These are phyloP conservation scores for Scatophagus argus DNA, from an alignment of 2,113 vertebrate genomes.

Conservation along the genomic window DNA sequence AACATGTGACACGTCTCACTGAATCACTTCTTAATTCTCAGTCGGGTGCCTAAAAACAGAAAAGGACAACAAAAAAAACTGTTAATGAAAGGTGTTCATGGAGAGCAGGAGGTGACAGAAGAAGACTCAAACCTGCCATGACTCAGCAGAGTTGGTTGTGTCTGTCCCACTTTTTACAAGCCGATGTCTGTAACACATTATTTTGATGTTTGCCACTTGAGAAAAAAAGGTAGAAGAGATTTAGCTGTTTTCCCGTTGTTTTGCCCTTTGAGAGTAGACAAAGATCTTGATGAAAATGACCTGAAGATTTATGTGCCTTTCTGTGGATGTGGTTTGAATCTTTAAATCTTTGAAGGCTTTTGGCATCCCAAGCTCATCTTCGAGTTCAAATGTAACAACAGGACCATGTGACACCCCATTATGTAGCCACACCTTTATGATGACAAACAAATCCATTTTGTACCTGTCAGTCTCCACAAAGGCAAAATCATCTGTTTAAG, in stretches of 20 bases:
- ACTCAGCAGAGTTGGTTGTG: neutral
- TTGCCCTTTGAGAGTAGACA: neutral
- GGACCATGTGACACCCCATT: slow-evolving; percentile 21
- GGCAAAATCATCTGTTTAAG: slow-evolving; percentile 55
- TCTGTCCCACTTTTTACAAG: neutral
- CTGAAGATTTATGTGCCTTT: neutral
- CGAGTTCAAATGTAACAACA: slow-evolving; percentile 18
- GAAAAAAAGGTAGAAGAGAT: neutral
- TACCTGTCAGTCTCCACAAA: slow-evolving; percentile 46
- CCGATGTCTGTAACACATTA: neutral
- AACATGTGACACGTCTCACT: neutral
- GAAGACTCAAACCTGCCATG: neutral
- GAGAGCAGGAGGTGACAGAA: neutral
- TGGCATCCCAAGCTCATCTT: slow-evolving; percentile 17
- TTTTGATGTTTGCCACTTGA: neutral
- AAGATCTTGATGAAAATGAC: neutral
- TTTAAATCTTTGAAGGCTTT: slow-evolving; percentile 22
- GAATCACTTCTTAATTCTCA: neutral
- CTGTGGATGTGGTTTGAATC: neutral
- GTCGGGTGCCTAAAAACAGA: neutral
- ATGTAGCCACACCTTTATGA: slow-evolving; percentile 44
- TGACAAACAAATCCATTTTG: slow-evolving; percentile 46
- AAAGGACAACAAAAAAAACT: too few relatives aligned
- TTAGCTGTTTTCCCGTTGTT: neutral
- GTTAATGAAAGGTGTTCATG: neutral